Evolutionary conservation across 1,140 invertebrate species (phyloP).

Genomic region (Pteromalus puparum): DNA sequence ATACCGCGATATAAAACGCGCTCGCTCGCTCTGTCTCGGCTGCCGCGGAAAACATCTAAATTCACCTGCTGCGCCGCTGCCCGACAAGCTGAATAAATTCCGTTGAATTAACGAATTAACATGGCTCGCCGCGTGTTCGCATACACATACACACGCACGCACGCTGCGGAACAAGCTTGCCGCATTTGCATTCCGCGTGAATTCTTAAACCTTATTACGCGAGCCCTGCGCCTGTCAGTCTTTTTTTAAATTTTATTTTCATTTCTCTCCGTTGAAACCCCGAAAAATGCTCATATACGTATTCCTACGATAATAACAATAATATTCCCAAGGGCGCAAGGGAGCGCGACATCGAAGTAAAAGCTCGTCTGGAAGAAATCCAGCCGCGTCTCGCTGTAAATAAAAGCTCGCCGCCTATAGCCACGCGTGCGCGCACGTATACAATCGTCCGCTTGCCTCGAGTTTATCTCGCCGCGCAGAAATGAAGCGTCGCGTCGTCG

Average conservation of each 20-base stretch:
- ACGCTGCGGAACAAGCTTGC: background rate
- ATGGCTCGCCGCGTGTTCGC: background rate
- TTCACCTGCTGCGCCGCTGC: background rate
- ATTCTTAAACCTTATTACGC: background rate
- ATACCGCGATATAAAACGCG: background rate
- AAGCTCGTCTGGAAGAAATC: too few relatives aligned
- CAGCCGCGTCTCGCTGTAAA: background rate
- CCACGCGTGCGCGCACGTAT: background rate
- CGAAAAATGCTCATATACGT: background rate
- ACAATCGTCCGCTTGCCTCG: background rate
- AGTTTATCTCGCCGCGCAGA: background rate
- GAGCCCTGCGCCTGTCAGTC: background rate
- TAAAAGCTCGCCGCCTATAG: too few relatives aligned
- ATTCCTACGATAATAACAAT: too few relatives aligned
- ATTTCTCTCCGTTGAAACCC: background rate
- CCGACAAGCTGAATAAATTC: background rate
- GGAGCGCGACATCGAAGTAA: background rate
- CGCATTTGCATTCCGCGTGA: background rate
- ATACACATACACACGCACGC: background rate
- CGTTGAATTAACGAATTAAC: conserved; percentile 1
- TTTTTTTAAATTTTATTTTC: background rate
- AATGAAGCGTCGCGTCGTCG: background rate
- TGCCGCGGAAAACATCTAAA: background rate
- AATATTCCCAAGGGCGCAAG: too few relatives aligned
- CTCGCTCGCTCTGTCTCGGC: background rate